A percentile compares a stretch with the other conserved stretches of the same genome.
These are phyloP conservation scores for Glyphotaelius pellucidus DNA, from an alignment of 2,888 invertebrate genomes.

Conservation along the genomic window DNA sequence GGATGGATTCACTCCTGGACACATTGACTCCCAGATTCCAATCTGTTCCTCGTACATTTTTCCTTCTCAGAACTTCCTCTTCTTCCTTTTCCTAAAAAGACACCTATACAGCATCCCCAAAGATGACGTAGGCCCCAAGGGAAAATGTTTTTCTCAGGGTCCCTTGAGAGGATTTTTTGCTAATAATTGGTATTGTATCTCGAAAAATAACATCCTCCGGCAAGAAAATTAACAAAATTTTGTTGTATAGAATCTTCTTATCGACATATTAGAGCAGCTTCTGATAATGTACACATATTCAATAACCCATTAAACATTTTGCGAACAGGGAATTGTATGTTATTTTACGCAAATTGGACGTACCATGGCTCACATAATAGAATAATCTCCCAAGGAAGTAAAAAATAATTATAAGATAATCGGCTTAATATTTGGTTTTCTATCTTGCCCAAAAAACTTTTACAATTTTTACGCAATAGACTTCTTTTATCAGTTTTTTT, in stretches of 20 bases:
- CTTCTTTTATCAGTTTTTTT: constrained; percentile 3
- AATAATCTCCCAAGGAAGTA: not conserved
- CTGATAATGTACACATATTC: not conserved
- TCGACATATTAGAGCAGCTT: not conserved
- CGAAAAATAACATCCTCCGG: not conserved
- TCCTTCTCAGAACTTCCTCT: too few species aligned
- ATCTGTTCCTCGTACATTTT: too few species aligned
- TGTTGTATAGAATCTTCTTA: not conserved
- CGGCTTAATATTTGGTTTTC: not conserved
- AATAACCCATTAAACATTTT: not conserved
- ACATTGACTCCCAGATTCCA: too few species aligned
- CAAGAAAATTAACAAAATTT: not conserved
- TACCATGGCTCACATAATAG: not conserved
- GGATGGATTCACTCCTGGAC: too few species aligned
- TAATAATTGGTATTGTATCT: not conserved
- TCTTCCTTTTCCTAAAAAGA: too few species aligned
- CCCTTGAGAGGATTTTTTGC: not conserved
- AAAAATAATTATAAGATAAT: not conserved
- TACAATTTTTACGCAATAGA: not conserved
- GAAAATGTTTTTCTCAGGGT: too few species aligned
- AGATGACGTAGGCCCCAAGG: too few species aligned
- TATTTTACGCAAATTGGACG: not conserved
- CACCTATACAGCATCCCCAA: too few species aligned
- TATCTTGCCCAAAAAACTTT: not conserved
- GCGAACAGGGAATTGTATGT: not conserved